Percentiles rank a stretch among this genome's conserved stretches.
These are phyloP conservation scores for Heliconius eleuchia DNA, from an alignment of 1,140 invertebrate species.

Conservation along the genomic window DNA sequence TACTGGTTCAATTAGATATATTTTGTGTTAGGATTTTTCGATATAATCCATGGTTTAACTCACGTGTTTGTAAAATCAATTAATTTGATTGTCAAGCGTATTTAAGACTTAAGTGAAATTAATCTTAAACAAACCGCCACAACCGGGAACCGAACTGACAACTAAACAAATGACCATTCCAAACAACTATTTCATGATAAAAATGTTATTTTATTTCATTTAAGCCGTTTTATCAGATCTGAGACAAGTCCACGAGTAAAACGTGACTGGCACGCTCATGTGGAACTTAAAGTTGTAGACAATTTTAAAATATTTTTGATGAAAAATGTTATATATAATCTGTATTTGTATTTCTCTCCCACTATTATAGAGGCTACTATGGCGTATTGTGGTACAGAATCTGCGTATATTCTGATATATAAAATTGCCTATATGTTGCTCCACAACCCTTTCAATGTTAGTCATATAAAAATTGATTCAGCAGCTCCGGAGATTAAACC, in stretches of 20 bases:
- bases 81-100: no score
- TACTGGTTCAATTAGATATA: no score
- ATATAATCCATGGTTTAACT: no score
- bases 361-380: no score
- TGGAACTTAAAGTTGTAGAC: constrained; percentile 6
- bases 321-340: constrained; percentile 5
- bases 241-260: constrained; percentile 12
- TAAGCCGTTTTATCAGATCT: constrained; percentile 2
- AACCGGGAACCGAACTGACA: not conserved
- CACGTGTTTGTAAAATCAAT: no score
- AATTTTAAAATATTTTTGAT: not conserved
- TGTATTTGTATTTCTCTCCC: not conserved
- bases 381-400: no score
- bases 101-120: not conserved
- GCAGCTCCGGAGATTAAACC: no score
- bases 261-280: constrained; percentile 7
- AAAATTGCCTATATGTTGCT: no score
- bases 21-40: no score
- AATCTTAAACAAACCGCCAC: not conserved
- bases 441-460: no score
- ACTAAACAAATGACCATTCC: not conserved
- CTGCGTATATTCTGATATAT: no score
- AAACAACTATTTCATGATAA: not conserved
- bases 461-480: no score
- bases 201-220: constrained; percentile 11